A percentile compares a stretch with the other conserved stretches of the same genome.
These are phyloP conservation scores for Gadopsis marmoratus DNA, from an alignment of 2,797 vertebrate genomes.

Conservation along the genomic window DNA sequence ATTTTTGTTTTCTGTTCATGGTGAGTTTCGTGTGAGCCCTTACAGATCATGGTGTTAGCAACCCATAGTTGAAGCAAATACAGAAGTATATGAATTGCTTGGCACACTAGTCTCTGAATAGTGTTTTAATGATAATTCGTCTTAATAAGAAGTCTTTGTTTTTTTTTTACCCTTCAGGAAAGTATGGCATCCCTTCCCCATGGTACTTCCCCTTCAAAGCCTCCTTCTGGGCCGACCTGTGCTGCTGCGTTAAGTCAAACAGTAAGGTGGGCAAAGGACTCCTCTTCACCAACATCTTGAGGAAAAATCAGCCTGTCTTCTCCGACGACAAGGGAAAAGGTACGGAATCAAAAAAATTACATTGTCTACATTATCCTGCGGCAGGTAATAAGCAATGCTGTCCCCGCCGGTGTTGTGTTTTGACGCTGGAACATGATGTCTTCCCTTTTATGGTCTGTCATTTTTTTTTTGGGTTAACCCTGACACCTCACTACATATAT, in stretches of 20 bases:
- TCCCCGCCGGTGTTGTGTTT: constrained; percentile 34
- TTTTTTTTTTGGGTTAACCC: constrained; percentile 9
- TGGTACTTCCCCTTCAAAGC: constrained; percentile 95
- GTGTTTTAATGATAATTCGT: background rate
- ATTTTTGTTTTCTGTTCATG: background rate
- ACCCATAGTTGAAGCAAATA: background rate
- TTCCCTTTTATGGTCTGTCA: constrained; percentile 17
- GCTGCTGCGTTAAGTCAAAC: constrained; percentile 69
- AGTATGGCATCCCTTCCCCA: constrained; percentile 91
- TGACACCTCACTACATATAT: constrained; percentile 13
- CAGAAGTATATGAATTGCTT: background rate
- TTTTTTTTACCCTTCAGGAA: constrained; percentile 81
- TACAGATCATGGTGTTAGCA: background rate
- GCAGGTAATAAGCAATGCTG: constrained; percentile 26
- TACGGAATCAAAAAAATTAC: constrained; percentile 39
- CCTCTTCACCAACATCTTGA: constrained; percentile 90
- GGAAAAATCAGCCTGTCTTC: constrained; percentile 82
- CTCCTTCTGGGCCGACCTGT: constrained; percentile 91
- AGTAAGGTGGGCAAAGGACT: constrained; percentile 73
- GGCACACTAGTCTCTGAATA: background rate
- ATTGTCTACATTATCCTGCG: background rate
- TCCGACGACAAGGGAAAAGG: constrained; percentile 83
- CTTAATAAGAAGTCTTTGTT: background rate
- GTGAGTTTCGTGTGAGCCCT: background rate
- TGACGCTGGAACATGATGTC: constrained; percentile 32